Base-by-base conservation (phyloP, 2,113 vertebrate species). In the Chrysochloris asiatica region DNA sequence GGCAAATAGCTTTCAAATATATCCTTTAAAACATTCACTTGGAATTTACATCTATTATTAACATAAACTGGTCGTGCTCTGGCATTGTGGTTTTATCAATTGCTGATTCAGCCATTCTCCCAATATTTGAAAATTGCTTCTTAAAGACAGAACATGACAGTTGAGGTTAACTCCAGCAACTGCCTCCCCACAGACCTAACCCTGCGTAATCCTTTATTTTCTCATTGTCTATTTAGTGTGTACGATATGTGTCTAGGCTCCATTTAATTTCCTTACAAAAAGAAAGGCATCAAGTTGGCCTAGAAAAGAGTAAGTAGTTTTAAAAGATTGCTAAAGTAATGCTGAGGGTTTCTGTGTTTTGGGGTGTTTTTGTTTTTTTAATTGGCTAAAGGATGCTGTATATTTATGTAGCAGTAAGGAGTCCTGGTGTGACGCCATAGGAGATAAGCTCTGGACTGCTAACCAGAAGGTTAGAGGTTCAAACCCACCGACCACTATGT, bases 1-100 rank as follows among this genome's bases (percentile, higher is more conserved):
- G 33, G 48, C 38, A 90, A 63, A 67, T 81, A 3, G 21, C 72
- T 71, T 95, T 84, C 83, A 84, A 79, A 83, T 71, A 28, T 17
- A 28, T 87, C 48, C 63, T 75, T 54, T 59, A 30, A 94, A 76
- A 92, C 50, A 88, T 30, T 75, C 38, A 19, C 75, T 19, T 82
- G 19, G n/a, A 56, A 45, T 84, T 69, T 45, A 36, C 1, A 26
- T 91, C 19, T 38, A 38, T 94, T 84, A 79, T 89, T 81, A 84
- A 78, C 9, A 54, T n/a, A 67, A 84, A 28, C 61, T 50, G 12
- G 48, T 83, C 52, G 36, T 80, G 19, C 61, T 77, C 59, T 80
- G n/a, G 24, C 65, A 3, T 38, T 61, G 47, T 69, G n/a, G 33
- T 54, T 85, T 72, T 63, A 14, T 78, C 65, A 69, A 94, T 36